A percentile compares a stretch with the other conserved stretches of the same genome.
phyloP scores from a whole-genome alignment of 2,113 vertebrate species.

The Misgurnus mizolepis region DNA sequence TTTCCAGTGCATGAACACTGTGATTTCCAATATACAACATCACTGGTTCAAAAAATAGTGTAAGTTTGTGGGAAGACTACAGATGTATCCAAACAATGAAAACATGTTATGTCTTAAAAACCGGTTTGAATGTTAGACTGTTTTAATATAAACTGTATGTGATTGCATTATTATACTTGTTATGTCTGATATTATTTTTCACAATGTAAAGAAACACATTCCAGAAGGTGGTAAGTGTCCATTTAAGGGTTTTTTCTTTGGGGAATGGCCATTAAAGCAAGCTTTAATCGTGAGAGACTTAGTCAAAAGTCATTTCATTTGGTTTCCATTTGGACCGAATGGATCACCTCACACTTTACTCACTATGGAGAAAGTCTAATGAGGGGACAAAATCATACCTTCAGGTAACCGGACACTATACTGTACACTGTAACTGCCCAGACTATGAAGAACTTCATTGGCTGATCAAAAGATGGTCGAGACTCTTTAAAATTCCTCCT shows the following conservation, averaged over 20 bases:
- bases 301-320: constrained; percentile 45
- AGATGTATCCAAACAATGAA: too few relatives aligned
- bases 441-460: constrained; percentile 65
- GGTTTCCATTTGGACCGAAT: constrained; percentile 41
- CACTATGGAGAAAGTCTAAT: constrained; percentile 70
- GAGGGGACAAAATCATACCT: constrained; percentile 72
- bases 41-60: too few relatives aligned
- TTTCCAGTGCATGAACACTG: too few relatives aligned
- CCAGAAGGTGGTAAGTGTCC: constrained; percentile 18
- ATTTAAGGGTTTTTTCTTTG: constrained; percentile 28
- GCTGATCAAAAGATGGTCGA: constrained; percentile 79
- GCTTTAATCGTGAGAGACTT: constrained; percentile 36
- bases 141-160: too few relatives aligned
- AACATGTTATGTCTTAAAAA: too few relatives aligned
- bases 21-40: too few relatives aligned
- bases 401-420: constrained; percentile 76
- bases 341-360: constrained; percentile 51
- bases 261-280: constrained; percentile 22
- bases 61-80: too few relatives aligned
- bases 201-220: constrained; percentile 12
- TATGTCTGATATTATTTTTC: not conserved
- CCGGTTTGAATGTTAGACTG: too few relatives aligned
- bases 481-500: constrained; percentile 80
- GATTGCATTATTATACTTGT: not conserved
- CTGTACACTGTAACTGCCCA: constrained; percentile 75